Evolutionary conservation across 1,140 invertebrate species (phyloP), one percentile per base, ranked within the genome.

Genomic region (Leguminivora glycinivorella): DNA sequence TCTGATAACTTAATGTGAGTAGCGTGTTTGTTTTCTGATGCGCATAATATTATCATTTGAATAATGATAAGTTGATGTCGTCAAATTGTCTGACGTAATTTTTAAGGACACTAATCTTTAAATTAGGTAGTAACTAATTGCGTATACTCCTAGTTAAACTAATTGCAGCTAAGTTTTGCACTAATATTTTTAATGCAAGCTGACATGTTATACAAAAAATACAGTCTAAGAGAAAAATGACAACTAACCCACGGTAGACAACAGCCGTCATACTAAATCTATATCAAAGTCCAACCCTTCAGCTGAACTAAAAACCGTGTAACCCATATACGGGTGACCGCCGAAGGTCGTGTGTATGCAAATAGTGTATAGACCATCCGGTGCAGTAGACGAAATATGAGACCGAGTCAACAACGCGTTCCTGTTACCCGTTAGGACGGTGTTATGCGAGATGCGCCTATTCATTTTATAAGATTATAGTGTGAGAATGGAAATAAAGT

Each of bases 361-460:
- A 74, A 76, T 79, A 70, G 77, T 70, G 71, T 72, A 56, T 58
- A 70, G 71, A 70, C 75, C 78, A 72, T 79, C 73, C 75, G 77
- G 69, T 72, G 75, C 77, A 79, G 72, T 75, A 72, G 73, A 76
- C 71, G 78, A 70, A 77, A 80, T 70, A 63, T 38, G 78, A 80
- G 43, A 71, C 56, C 47, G 66, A 71, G 71, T 67, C 66, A 67
- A 67, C 66, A 67, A 34, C 68, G 58, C 52, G 77, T 75, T 73
- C 74, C 75, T 58, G 52, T 56, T 75, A 74, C 72, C 47, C 66
- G 70, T 69, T 25, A 29, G 69, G 74, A 80, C 31, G 75, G 67
- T 24, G 14, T 69, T 70, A 77, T 77, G 74, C 70, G 19, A 34
- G 19, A 74, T 4, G 43, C 3, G 7, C 14, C 19, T 25, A 40